Evolutionary conservation across 2,888 invertebrate species (phyloP), one percentile per base, ranked within the genome.

Genomic region (Chrysina gloriosa): DNA sequence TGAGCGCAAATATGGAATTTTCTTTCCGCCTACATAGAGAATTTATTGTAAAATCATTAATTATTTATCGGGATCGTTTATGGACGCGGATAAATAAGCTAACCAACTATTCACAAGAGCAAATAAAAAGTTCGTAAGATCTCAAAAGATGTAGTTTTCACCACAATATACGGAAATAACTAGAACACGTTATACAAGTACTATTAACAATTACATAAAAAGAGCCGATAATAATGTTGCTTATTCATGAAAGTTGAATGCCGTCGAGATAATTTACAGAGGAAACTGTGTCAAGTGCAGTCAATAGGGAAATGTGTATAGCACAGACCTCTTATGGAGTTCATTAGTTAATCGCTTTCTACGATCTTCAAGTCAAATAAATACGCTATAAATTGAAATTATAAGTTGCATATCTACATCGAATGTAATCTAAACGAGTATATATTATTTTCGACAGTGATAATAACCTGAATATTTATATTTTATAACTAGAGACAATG

Each of bases 241-340:
- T 47, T 47, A 47, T 47, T 47, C 19, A 47, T 47, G 16, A 47
- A 47, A 47, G 2, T 47, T 47, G 19, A 47, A 14, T 21, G 9
- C 21, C 4, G 23, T 19, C 21, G 19, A 47, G 9, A 47, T 47
- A 21, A 21, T 7, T 47, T 47, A 21, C 23, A 21, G 23, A 2
- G 47, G n/a, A 19, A 47, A 21, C 47, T 47, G 47, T 47, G 47
- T 47, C 47, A 47, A 47, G 47, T 47, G 47, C 19, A 47, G n/a
- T 47, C 47, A 21, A n/a, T 23, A 45, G 45, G 19, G 45, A 21
- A 45, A 23, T 47, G 23, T 7, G 7, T 36, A 36, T 14, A 36
- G 14, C 36, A 11, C n/a, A 3, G 36, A 11, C 14, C n/a, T n/a
- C 14, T 4, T n/a, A 36, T n/a, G 36, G 3, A 36, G 36, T 11